A percentile compares a stretch with the other conserved stretches of the same genome.
These are phyloP conservation scores for Bubo blakistoni DNA, from an alignment of 2,113 vertebrate species.

Conservation along the genomic window DNA sequence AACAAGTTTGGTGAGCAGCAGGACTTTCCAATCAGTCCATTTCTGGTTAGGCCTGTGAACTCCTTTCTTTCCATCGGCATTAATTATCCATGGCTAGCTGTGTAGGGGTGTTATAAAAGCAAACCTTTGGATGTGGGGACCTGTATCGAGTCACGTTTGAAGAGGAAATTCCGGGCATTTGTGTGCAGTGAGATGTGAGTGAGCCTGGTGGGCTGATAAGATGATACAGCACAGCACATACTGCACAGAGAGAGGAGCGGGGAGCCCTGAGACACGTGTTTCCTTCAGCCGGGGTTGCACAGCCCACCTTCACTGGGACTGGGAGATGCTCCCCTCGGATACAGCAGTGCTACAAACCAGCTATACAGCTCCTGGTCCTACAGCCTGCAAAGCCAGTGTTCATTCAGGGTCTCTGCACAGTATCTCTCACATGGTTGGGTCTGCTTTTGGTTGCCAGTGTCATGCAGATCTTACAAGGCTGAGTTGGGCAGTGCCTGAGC, in stretches of 20 bases:
- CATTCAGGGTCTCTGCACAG: not conserved
- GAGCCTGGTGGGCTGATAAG: not conserved
- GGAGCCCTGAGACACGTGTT: not conserved
- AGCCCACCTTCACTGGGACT: not conserved
- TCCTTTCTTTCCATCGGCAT: not conserved
- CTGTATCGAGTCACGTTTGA: not conserved
- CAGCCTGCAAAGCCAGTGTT: not conserved
- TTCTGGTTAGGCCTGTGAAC: not conserved
- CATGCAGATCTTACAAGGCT: not conserved
- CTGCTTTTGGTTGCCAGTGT: fast-evolving
- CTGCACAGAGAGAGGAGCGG: not conserved
- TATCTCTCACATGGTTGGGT: not conserved
- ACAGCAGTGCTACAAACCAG: fast-evolving
- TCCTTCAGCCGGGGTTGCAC: fast-evolving
- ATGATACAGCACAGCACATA: not conserved
- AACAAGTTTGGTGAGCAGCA: not conserved
- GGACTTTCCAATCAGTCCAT: not conserved
- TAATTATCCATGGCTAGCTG: not conserved
- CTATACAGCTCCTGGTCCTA: fast-evolving
- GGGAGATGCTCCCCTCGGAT: not conserved
- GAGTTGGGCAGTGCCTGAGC: not conserved
- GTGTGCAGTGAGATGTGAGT: not conserved
- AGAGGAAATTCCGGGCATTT: not conserved
- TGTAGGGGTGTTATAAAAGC: not conserved
- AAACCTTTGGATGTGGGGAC: not conserved